Conservation (phyloP, 2,888 invertebrate genomes). For the Hemaris fuciformis region DNA sequence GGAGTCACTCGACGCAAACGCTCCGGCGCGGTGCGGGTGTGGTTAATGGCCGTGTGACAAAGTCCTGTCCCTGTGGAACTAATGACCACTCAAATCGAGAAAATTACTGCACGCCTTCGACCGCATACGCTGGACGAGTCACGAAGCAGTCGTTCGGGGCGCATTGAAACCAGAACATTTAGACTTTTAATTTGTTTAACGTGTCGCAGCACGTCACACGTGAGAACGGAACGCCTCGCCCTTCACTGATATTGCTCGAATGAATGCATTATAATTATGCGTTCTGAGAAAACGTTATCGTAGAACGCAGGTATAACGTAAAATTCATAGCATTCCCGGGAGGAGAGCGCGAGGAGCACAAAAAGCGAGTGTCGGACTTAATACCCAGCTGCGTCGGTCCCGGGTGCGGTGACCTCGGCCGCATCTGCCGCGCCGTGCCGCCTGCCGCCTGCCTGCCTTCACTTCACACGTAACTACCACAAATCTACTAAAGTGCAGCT, state of each 20-base stretch:
- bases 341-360: constrained; percentile 41
- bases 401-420: constrained; percentile 69
- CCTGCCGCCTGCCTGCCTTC: constrained; percentile 42
- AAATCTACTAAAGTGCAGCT: constrained; percentile 43
- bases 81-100: constrained; percentile 76
- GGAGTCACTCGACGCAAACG: constrained; percentile 28
- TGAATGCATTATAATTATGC: neutral
- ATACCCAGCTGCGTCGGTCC: constrained; percentile 62
- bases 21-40: constrained; percentile 51
- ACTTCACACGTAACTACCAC: constrained; percentile 55
- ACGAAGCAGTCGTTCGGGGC: constrained; percentile 57
- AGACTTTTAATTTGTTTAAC: constrained; percentile 41
- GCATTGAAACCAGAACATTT: constrained; percentile 37
- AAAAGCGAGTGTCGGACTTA: constrained; percentile 57
- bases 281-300: constrained; percentile 30
- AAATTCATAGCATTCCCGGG: constrained; percentile 41
- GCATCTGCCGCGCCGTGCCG: constrained; percentile 56
- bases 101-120: constrained; percentile 62
- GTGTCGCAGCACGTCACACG: constrained; percentile 31
- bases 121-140: constrained; percentile 65
- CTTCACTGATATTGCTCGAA: neutral
- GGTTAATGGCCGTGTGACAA: constrained; percentile 68
- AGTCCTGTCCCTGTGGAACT: constrained; percentile 68
- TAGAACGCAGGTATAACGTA: constrained; percentile 31
- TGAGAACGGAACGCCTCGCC: constrained; percentile 25